A percentile compares a stretch with the other conserved stretches of the same genome.
phyloP scores from a whole-genome alignment of 1,140 invertebrate species.

The Acromyrmex heyeri region DNA sequence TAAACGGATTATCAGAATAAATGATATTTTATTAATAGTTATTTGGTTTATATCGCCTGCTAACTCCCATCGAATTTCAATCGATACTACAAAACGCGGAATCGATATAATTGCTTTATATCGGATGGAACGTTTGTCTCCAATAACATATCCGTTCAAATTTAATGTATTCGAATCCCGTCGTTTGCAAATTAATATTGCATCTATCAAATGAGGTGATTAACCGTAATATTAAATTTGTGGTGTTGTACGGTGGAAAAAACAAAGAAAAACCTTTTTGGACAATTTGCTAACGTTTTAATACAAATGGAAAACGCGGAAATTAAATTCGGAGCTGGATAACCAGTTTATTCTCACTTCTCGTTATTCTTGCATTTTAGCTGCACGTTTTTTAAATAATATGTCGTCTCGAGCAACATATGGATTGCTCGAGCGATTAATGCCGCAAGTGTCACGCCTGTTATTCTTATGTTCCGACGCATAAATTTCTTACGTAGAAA shows the following conservation, averaged over 20 bases:
- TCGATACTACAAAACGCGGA: not conserved
- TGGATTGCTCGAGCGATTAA: conserved; percentile 16
- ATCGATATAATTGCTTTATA: conserved; percentile 8
- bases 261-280: not conserved
- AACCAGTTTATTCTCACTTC: not conserved
- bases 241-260: not conserved
- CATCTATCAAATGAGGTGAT: not conserved
- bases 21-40: conserved; percentile 79
- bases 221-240: conserved; percentile 6
- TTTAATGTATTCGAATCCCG: not conserved
- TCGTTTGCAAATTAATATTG: conserved; percentile 3
- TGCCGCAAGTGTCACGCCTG: not conserved
- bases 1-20: conserved; percentile 80
- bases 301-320: not conserved
- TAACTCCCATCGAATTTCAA: conserved; percentile 55
- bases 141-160: not conserved
- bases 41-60: conserved; percentile 57
- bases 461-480: not conserved
- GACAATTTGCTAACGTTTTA: not conserved
- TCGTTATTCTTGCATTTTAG: not conserved
- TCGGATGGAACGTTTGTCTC: conserved; percentile 7
- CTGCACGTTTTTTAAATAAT: conserved; percentile 1
- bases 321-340: not conserved
- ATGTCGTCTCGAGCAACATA: not conserved
- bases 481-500: not conserved